Evolutionary conservation across 2,113 vertebrate species (phyloP).

Genomic region (Cavia aperea): DNA sequence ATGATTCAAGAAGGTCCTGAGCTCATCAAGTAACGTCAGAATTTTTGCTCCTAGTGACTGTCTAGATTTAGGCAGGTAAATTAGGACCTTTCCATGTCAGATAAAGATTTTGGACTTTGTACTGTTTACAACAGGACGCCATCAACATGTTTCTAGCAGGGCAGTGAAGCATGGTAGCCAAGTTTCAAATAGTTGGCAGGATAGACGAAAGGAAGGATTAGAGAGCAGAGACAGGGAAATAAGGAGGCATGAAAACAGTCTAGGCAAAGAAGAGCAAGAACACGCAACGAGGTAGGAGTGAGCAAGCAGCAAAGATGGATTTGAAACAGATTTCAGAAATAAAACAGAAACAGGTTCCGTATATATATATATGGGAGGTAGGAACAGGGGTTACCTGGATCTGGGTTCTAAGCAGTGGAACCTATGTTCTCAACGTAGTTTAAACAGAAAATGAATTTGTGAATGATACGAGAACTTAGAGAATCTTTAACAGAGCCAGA

Average conservation of each 20-base stretch:
- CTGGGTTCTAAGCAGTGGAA: not conserved
- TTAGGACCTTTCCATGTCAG: no score
- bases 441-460: not conserved
- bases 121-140: no score
- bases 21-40: no score
- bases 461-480: not conserved
- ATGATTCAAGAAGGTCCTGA: no score
- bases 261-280: not conserved
- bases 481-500: not conserved
- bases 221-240: no score
- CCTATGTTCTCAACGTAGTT: not conserved
- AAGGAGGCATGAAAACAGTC: not conserved
- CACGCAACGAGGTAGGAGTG: not conserved
- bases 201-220: no score
- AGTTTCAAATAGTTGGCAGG: no score
- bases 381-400: not conserved
- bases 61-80: no score
- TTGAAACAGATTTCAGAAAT: not conserved
- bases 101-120: no score
- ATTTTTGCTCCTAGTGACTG: no score
- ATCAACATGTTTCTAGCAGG: no score
- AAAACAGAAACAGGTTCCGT: not conserved
- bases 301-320: not conserved
- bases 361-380: not conserved
- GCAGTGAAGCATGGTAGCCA: no score